These are phyloP conservation scores for Apodemia hepburni DNA, from an alignment of 2,888 invertebrate species.

Conservation along the genomic window DNA sequence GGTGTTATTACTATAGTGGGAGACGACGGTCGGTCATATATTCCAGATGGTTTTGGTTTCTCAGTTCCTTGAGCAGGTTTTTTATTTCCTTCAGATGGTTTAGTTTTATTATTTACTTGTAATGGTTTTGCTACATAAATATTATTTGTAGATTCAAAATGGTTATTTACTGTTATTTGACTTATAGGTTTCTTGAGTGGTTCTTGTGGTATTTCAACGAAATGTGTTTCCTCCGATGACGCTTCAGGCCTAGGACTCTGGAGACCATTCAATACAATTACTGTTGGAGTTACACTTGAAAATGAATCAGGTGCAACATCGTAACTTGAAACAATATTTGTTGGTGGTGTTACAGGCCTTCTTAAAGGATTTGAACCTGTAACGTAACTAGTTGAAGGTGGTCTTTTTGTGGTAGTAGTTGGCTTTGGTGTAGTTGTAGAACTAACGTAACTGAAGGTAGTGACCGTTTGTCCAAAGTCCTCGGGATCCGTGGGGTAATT, in stretches of 20 bases:
- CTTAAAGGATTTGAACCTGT: conserved; percentile 69
- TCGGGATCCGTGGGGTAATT: conserved; percentile 66
- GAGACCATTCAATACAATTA: conserved; percentile 61
- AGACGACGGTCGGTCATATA: conserved; percentile 74
- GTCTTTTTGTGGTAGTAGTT: conserved; percentile 53
- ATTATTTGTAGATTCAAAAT: conserved; percentile 79
- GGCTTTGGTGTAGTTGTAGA: conserved; percentile 50
- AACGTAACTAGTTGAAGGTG: conserved; percentile 71
- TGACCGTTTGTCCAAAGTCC: conserved; percentile 59
- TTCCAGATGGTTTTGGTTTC: conserved; percentile 57
- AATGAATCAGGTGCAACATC: conserved; percentile 59
- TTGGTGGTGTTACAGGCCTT: conserved; percentile 59
- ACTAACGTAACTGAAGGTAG: conserved; percentile 63
- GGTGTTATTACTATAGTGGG: conserved; percentile 85
- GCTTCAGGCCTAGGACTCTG: conserved; percentile 51
- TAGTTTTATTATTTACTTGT: conserved; percentile 34
- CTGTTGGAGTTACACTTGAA: conserved; percentile 71
- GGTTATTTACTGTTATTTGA: conserved; percentile 81
- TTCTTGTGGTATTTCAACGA: conserved; percentile 74
- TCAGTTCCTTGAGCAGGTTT: conserved; percentile 23
- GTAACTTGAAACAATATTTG: conserved; percentile 48
- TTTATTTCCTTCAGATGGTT: conserved; percentile 60
- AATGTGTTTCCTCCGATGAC: conserved; percentile 52
- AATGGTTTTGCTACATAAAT: conserved; percentile 64
- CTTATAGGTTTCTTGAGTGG: conserved; percentile 71